phyloP scores from a whole-genome alignment of 2,113 vertebrate species.

The Ictalurus furcatus region DNA sequence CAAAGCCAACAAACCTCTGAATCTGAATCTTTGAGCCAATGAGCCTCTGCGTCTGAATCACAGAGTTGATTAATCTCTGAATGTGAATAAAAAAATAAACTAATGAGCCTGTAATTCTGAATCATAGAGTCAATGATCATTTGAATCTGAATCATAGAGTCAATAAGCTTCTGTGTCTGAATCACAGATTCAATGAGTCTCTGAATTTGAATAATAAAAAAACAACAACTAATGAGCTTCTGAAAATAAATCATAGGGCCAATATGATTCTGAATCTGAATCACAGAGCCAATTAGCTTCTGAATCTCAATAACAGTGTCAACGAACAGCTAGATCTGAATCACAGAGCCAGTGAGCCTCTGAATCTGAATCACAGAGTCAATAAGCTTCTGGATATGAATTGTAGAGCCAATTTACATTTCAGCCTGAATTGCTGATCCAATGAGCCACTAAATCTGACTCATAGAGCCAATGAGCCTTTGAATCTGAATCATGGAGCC shows the following conservation, averaged over 20 bases:
- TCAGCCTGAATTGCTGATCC: no score
- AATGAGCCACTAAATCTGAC: not conserved
- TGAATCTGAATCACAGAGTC: not conserved
- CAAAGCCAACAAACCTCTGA: not conserved
- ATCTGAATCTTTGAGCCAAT: not conserved
- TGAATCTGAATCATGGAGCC: not conserved
- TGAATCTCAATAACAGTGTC: not conserved
- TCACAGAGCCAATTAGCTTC: not conserved
- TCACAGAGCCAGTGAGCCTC: not conserved
- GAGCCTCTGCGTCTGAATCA: not conserved
- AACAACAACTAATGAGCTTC: no score
- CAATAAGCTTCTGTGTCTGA: not conserved
- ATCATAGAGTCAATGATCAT: not conserved
- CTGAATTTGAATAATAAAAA: not conserved
- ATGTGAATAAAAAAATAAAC: not conserved
- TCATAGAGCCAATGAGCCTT: not conserved
- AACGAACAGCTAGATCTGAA: not conserved
- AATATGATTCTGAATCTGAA: not conserved
- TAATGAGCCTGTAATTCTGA: not conserved
- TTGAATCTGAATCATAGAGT: not conserved
- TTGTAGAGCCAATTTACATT: not conserved
- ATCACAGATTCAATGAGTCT: not conserved
- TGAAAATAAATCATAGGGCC: not conserved
- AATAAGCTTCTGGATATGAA: not conserved
- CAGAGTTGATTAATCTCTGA: not conserved